phyloP scores from a whole-genome alignment of 2,888 invertebrate genomes.

The Tetragnatha montana region DNA sequence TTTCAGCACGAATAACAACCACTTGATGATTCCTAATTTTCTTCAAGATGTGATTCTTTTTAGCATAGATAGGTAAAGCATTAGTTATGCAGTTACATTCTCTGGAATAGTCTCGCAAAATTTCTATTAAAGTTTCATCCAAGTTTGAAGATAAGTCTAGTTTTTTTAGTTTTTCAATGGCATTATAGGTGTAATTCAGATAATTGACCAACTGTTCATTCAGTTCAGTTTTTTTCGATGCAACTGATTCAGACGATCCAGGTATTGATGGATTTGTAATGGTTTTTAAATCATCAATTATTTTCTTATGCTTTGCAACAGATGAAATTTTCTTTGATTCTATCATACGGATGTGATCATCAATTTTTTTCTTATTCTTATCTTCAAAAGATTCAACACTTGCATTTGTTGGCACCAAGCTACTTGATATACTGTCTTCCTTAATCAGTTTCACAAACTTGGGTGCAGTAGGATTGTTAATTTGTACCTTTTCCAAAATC shows the following conservation, averaged over 20 bases:
- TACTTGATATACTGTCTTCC: slow-evolving; percentile 19
- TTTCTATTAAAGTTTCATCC: slow-evolving; percentile 9
- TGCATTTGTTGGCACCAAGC: neutral
- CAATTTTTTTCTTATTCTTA: slow-evolving; percentile 47
- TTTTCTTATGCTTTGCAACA: slow-evolving; percentile 43
- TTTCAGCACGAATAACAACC: slow-evolving; percentile 75
- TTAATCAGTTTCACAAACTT: slow-evolving; percentile 64
- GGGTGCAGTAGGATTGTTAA: slow-evolving; percentile 28
- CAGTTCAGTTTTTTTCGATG: slow-evolving; percentile 42
- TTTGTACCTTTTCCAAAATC: slow-evolving; percentile 38
- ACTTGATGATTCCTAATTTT: slow-evolving; percentile 73
- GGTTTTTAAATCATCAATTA: neutral
- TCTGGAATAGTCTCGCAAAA: slow-evolving; percentile 50
- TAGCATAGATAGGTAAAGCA: slow-evolving; percentile 67
- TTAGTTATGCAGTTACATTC: slow-evolving; percentile 56
- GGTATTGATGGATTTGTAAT: neutral
- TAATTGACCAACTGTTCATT: slow-evolving; percentile 63
- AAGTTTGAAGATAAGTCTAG: slow-evolving; percentile 15
- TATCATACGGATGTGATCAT: slow-evolving; percentile 45
- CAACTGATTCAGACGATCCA: slow-evolving; percentile 22
- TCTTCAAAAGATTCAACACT: slow-evolving; percentile 1
- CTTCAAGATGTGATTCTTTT: slow-evolving; percentile 55
- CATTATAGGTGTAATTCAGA: slow-evolving; percentile 33
- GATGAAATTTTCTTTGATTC: slow-evolving; percentile 41
- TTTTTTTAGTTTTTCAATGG: slow-evolving; percentile 14